Evolutionary conservation across 2,888 invertebrate species (phyloP).

Genomic region (Physocephala rufipes): DNA sequence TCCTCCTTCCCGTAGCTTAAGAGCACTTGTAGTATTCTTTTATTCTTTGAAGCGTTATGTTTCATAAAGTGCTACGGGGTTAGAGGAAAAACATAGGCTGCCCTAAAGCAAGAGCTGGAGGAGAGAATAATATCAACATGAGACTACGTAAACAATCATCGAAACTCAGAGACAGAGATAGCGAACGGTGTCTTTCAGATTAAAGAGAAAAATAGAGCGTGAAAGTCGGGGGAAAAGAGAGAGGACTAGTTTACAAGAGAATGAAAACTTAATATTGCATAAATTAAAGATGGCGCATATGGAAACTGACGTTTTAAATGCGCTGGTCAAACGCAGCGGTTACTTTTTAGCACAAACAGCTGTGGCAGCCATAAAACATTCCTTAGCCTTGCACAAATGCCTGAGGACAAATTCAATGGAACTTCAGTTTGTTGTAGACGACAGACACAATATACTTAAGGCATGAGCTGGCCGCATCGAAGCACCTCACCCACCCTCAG

Average conservation of each 20-base stretch:
- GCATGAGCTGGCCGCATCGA: not conserved
- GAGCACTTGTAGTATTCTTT: too few relatives aligned
- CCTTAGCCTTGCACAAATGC: constrained; percentile 20
- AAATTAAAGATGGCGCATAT: constrained; percentile 53
- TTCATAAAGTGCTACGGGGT: too few relatives aligned
- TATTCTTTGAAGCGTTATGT: too few relatives aligned
- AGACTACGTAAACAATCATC: too few relatives aligned
- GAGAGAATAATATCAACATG: too few relatives aligned
- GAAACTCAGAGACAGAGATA: not conserved
- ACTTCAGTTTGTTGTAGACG: not conserved
- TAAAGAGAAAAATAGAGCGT: constrained; percentile 35
- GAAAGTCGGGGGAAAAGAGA: constrained; percentile 39
- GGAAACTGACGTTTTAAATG: constrained; percentile 59
- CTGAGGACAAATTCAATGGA: constrained; percentile 13
- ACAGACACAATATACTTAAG: not conserved
- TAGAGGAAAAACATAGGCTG: too few relatives aligned
- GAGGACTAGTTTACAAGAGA: not conserved
- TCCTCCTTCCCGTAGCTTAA: too few relatives aligned
- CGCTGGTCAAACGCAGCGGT: constrained; percentile 58
- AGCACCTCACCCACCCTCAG: not conserved
- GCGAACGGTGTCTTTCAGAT: not conserved
- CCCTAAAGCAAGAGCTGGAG: too few relatives aligned
- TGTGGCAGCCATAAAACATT: constrained; percentile 26
- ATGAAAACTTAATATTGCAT: constrained; percentile 38
- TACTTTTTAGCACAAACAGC: constrained; percentile 19